Evolutionary conservation across 2,888 invertebrate genomes (phyloP), one percentile per base, ranked within the genome.

Genomic region (Epistrophe eligans): DNA sequence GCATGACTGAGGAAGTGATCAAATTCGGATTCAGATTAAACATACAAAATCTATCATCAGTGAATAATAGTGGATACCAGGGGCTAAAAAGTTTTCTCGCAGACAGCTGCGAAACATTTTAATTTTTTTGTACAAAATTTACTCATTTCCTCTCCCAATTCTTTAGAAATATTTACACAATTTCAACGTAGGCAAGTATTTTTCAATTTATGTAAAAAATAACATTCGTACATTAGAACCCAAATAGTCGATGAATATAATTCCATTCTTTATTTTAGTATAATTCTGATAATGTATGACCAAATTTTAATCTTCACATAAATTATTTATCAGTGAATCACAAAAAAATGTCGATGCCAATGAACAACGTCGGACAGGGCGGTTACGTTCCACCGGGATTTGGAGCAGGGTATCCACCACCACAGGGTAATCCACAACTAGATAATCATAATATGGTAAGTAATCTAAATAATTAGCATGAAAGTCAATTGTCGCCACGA

Each of bases 301-400:
- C 32, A 32, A 6, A 32, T 24, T 11, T 52, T 24, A 52, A 52
- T 19, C 24, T 24, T 10, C 24, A 11, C 6, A 13, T 6, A 60
- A 5, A 17, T 40, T 57, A 40, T 60, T 9, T 55, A 15, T 40
- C 40, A 15, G 15, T 64, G 62, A 50, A 70, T 32, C 17, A 9
- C 19, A 15, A 15, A 28, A 24, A 19, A 40, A 87, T 87, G 87
- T 87, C 87, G 15, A 91, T 90, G 89, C 90, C 91, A 24, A 90
- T 91, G 90, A 92, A 88, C 67, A 92, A 92, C 70, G 11, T 92
- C 3, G 90, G 91, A 66, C 90, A 92, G 70, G 92, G 92, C 19
- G 92, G 92, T 5, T 92, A 91, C 79, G 91, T 89, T 4, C 92
- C 92, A 5, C 91, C 91, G 4, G 91, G 90, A 6, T 90, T 90